Evolutionary conservation across 2,797 vertebrate genomes (phyloP).

Genomic region (Rousettus madagascariensis): DNA sequence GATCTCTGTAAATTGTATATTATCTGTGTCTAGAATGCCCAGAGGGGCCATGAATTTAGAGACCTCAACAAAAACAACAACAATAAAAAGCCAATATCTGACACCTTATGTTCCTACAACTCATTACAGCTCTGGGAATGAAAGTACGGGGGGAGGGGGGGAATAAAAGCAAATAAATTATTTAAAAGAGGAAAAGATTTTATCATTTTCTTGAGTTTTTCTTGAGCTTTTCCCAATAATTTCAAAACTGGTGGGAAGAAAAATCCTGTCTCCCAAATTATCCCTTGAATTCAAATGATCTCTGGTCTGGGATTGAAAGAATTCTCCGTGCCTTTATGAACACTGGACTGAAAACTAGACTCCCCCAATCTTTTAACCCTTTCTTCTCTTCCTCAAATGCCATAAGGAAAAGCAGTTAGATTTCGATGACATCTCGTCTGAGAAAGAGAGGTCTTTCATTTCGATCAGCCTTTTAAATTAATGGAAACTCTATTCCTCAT

Average conservation of each 20-base stretch:
- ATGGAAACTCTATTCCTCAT: not conserved
- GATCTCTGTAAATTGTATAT: slow-evolving; percentile 83
- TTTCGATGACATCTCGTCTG: not conserved
- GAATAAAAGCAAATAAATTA: slow-evolving; percentile 82
- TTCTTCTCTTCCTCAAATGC: slow-evolving; percentile 28
- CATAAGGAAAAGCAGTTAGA: not conserved
- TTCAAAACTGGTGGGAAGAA: slow-evolving; percentile 66
- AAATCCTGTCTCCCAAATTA: slow-evolving; percentile 53
- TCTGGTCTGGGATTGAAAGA: slow-evolving; percentile 63
- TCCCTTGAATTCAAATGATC: slow-evolving; percentile 68
- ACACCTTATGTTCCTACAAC: slow-evolving; percentile 83
- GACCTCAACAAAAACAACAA: slow-evolving; percentile 78
- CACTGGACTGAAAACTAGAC: slow-evolving; percentile 50
- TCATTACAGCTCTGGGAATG: slow-evolving; percentile 81
- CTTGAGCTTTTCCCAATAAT: slow-evolving; percentile 71
- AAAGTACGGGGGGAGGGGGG: slow-evolving; percentile 61
- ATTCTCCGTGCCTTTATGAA: slow-evolving; percentile 34
- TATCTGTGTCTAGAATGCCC: slow-evolving; percentile 77
- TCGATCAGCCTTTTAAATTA: not conserved
- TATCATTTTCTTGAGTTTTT: slow-evolving; percentile 76
- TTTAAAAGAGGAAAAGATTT: slow-evolving; percentile 80
- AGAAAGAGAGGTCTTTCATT: not conserved
- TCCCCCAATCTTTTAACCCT: not conserved
- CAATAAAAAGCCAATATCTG: slow-evolving; percentile 77
- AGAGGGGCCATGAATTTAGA: slow-evolving; percentile 82